Evolutionary conservation across 2,113 vertebrate species (phyloP), one percentile per base, ranked within the genome.

Genomic region (Tonatia bakeri): DNA sequence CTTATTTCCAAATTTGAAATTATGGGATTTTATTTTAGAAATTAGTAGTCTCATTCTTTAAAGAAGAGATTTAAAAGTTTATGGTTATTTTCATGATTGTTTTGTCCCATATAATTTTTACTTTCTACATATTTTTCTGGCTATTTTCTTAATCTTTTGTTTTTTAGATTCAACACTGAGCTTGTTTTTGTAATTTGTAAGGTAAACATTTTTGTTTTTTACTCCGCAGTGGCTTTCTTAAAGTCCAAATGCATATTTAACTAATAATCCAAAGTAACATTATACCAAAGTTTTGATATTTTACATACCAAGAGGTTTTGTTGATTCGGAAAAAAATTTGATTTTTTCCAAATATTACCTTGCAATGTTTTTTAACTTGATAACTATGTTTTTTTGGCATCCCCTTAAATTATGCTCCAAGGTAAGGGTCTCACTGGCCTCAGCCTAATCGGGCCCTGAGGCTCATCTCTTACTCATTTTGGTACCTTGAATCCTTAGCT

Each of bases 121-220:
- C 40, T 92, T 75, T 24, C 26, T 79, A 2, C 40, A 65, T 84
- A 52, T 64, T 87, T 94, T 75, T 85, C 59, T 91, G 59, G 13
- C 31, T 87, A 4, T 95, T 72, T 67, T 72, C 15, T 56, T 10
- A 10, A 64, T 43, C 76, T 93, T 84, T 56, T 73, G 11, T 86
- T 75, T 77, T 77, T 24, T 79, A 64, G 38, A 86, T 43, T 93
- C 9, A 45, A 14, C 33, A 38, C 38, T 88, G 20, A 45, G 19
- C 19, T 86, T 94, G 69, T 22, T 93, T 88, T 95, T 65, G 61
- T 88, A 19, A 69, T 65, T 87, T 94, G 22, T 86, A 89, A 56
- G 6, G 20, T 83, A 85, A 89, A 67, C 13, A 81, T 84, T 92
- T 43, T 54, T 76, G 9, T 22, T 82, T 91, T 93, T 79, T 43